A percentile compares a stretch with the other conserved stretches of the same genome.
phyloP scores from a whole-genome alignment of 1,140 invertebrate genomes.

The Vollenhovia emeryi region DNA sequence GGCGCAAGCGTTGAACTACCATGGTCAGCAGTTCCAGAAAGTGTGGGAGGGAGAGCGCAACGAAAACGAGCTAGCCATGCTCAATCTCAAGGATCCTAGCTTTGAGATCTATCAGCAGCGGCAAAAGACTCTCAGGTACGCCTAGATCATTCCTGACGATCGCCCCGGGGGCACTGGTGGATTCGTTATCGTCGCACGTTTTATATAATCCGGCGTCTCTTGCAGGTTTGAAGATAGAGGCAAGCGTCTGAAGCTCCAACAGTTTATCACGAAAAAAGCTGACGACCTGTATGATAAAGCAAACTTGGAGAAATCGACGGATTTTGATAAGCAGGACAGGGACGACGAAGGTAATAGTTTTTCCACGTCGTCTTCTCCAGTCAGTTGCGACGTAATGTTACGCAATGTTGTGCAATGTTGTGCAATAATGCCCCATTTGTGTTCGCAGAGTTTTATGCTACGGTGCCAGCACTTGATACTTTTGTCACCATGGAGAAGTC shows the following conservation, averaged over 20 bases:
- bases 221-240: slow-evolving; percentile 92
- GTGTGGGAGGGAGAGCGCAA: slow-evolving; percentile 93
- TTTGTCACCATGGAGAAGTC: slow-evolving; percentile 91
- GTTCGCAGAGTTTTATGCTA: slow-evolving; percentile 91
- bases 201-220: no score
- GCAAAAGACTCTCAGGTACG: slow-evolving; percentile 88
- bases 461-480: slow-evolving; percentile 94
- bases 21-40: slow-evolving; percentile 94
- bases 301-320: slow-evolving; percentile 85
- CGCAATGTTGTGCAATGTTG: background rate
- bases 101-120: slow-evolving; percentile 91
- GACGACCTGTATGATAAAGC: slow-evolving; percentile 88
- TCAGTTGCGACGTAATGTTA: background rate
- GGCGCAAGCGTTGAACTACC: slow-evolving; percentile 91
- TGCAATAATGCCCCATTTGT: slow-evolving; percentile 38
- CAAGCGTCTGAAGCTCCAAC: slow-evolving; percentile 93
- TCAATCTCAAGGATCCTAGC: slow-evolving; percentile 89
- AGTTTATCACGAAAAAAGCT: slow-evolving; percentile 93
- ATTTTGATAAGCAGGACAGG: slow-evolving; percentile 79
- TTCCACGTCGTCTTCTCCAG: no score
- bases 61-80: slow-evolving; percentile 89
- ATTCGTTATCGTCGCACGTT: no score
- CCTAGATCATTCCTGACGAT: background rate
- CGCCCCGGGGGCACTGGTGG: no score
- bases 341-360: slow-evolving; percentile 83